phyloP scores from a whole-genome alignment of 2,113 vertebrate genomes.

The Phylloscopus trochiloides region DNA sequence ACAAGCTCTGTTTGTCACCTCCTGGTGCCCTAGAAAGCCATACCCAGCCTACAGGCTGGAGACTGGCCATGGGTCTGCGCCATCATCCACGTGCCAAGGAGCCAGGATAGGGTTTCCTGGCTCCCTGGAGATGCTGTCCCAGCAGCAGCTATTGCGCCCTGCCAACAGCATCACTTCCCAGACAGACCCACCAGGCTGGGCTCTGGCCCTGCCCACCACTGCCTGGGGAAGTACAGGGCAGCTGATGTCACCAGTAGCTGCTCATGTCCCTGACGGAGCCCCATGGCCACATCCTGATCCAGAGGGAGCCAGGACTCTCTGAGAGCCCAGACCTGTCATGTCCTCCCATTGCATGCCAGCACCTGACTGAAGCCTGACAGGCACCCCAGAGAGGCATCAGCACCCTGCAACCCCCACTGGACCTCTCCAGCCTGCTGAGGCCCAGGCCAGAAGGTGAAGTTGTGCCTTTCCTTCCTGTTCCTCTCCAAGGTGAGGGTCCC shows the following conservation, averaged over 20 bases:
- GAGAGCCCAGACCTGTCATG: accelerated
- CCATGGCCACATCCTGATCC: not conserved
- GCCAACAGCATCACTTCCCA: not conserved
- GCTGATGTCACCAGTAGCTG: not conserved
- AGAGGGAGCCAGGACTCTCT: not conserved
- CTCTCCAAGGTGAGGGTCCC: not conserved
- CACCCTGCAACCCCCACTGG: not conserved
- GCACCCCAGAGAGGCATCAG: not conserved
- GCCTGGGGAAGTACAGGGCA: not conserved
- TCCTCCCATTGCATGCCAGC: not conserved
- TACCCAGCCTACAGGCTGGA: not conserved
- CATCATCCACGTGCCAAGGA: not conserved
- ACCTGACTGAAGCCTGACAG: not conserved
- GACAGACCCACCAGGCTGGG: not conserved
- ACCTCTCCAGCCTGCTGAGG: not conserved
- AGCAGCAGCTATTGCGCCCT: not conserved
- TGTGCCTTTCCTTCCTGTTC: not conserved
- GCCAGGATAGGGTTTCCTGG: not conserved
- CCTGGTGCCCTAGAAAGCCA: not conserved
- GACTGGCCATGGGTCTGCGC: not conserved
- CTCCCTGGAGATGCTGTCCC: not conserved
- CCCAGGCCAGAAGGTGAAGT: not conserved
- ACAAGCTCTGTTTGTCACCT: conserved; percentile 47
- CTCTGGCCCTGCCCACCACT: not conserved
- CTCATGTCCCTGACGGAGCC: not conserved